These are phyloP conservation scores for Drosophila micromelanica DNA, from an alignment of 1,140 invertebrate genomes.

Conservation along the genomic window DNA sequence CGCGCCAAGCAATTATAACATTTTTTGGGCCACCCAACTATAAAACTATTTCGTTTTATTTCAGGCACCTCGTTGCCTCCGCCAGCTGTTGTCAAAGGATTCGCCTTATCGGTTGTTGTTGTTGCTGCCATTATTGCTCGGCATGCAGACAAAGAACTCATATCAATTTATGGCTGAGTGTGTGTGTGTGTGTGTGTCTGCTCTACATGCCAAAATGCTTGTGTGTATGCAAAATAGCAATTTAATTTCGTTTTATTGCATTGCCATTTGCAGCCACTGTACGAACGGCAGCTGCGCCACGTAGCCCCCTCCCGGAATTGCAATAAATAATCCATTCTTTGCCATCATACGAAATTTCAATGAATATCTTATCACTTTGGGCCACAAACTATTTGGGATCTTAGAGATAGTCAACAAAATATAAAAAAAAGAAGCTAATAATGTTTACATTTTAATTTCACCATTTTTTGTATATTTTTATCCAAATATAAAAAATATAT, in stretches of 20 bases:
- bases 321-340: slow-evolving; percentile 71
- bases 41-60: slow-evolving; percentile 61
- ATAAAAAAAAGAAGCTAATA: no score
- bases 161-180: slow-evolving; percentile 58
- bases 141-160: slow-evolving; percentile 64
- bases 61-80: not conserved
- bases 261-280: slow-evolving; percentile 76
- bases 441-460: no score
- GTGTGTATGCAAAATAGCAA: slow-evolving; percentile 78
- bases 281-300: slow-evolving; percentile 67
- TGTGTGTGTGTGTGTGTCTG: slow-evolving; percentile 34
- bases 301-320: not conserved
- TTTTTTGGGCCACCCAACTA: slow-evolving; percentile 29
- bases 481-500: no score
- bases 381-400: not conserved
- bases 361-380: slow-evolving; percentile 49
- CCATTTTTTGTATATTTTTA: no score
- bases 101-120: slow-evolving; percentile 28
- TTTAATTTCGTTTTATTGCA: slow-evolving; percentile 83
- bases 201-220: slow-evolving; percentile 42
- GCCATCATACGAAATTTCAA: slow-evolving; percentile 50
- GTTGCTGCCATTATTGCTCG: slow-evolving; percentile 50
- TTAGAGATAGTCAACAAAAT: no score
- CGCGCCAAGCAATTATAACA: slow-evolving; percentile 67
- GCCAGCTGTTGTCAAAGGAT: slow-evolving; percentile 80